phyloP scores from a whole-genome alignment of 2,888 invertebrate species.

The Liodrosophila aerea region DNA sequence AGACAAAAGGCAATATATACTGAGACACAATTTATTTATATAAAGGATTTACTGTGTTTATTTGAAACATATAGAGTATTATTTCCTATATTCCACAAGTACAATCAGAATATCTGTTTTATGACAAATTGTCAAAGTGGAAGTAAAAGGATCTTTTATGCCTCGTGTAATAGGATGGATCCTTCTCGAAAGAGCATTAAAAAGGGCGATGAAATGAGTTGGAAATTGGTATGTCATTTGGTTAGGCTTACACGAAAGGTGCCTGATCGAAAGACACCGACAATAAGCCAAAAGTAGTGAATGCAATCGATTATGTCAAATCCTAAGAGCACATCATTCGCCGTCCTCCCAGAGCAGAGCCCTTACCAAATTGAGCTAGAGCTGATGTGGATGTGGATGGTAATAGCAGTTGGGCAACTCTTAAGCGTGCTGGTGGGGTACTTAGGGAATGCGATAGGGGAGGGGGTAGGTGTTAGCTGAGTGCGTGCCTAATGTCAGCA shows the following conservation, averaged over 20 bases:
- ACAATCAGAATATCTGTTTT: no score
- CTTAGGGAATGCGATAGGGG: no score
- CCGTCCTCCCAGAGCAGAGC: slow-evolving; percentile 25
- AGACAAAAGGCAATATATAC: no score
- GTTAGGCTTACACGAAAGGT: slow-evolving; percentile 37
- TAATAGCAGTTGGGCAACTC: slow-evolving; percentile 4
- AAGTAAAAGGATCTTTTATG: no score
- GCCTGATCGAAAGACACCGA: slow-evolving; percentile 45
- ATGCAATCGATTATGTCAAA: slow-evolving; percentile 61
- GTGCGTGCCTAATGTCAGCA: slow-evolving; percentile 55
- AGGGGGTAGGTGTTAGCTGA: not conserved
- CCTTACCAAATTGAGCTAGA: slow-evolving; percentile 11
- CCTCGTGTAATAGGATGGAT: no score
- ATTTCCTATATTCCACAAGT: no score
- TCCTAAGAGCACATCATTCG: slow-evolving; percentile 60
- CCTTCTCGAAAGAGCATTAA: slow-evolving; percentile 24
- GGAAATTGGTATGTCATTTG: slow-evolving; percentile 16
- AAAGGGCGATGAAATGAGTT: slow-evolving; percentile 12
- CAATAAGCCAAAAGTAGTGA: slow-evolving; percentile 22
- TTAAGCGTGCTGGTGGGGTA: no score
- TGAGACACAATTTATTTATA: no score
- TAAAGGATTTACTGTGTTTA: no score
- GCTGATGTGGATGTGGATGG: slow-evolving; percentile 8
- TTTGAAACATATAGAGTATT: no score
- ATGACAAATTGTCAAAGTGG: no score